Evolutionary conservation across 2,113 vertebrate species (phyloP).

Genomic region (Struthidea cinerea): DNA sequence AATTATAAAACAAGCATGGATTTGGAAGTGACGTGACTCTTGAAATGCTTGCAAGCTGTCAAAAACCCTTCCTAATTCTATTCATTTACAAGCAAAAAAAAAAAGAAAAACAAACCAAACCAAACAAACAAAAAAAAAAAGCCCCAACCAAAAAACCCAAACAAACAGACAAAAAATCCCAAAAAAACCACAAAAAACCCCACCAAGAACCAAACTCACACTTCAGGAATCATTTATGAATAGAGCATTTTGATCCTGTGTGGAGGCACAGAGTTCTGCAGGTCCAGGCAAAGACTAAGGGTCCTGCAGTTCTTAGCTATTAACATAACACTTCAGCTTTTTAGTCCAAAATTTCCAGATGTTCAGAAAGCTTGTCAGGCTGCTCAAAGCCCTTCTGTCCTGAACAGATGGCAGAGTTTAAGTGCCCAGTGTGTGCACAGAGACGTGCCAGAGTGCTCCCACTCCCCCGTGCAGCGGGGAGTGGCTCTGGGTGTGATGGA

Average conservation of each 20-base stretch:
- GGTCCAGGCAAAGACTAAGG: neutral
- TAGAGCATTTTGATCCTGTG: neutral
- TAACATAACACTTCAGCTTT: neutral
- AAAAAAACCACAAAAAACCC: too few relatives aligned
- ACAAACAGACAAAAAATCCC: neutral
- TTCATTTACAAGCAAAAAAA: neutral
- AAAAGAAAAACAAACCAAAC: too few relatives aligned
- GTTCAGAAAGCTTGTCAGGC: neutral
- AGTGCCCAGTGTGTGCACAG: neutral
- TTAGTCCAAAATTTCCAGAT: neutral
- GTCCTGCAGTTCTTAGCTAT: neutral
- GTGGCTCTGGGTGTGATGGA: neutral
- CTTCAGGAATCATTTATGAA: neutral
- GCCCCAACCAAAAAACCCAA: neutral
- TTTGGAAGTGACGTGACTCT: neutral
- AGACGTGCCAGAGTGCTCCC: neutral
- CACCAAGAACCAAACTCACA: neutral
- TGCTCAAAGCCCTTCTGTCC: neutral
- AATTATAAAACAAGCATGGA: slow-evolving; percentile 34
- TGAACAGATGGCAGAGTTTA: slow-evolving; percentile 15
- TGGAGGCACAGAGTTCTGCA: neutral
- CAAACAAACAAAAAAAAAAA: neutral
- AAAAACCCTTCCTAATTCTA: neutral
- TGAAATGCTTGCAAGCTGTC: neutral
- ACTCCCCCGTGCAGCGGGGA: rapidly evolving